Evolutionary conservation across 2,113 vertebrate species (phyloP).

Genomic region (Antechinus stuartii): DNA sequence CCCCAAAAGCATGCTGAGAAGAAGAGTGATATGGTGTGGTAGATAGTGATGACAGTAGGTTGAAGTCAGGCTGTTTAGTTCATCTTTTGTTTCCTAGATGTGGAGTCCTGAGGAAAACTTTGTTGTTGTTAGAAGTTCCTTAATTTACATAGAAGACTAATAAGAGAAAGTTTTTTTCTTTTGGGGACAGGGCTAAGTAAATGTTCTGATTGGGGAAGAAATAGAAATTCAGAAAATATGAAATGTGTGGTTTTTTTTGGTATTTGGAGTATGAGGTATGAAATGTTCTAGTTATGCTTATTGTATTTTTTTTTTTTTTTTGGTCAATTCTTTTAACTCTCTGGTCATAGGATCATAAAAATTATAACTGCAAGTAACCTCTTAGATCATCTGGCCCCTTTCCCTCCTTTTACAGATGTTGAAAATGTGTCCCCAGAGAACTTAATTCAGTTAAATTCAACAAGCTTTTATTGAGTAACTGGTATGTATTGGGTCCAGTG

Average conservation of each 20-base stretch:
- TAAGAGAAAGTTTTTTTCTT: background rate
- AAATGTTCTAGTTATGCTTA: background rate
- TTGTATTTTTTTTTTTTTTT: background rate
- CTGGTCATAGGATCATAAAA: background rate
- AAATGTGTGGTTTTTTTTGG: background rate
- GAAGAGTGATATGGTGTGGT: background rate
- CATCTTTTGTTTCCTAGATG: background rate
- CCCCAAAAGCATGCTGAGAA: background rate
- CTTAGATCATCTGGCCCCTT: background rate
- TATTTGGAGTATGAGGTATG: background rate
- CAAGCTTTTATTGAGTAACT: background rate
- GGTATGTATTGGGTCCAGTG: background rate
- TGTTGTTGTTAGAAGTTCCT: background rate
- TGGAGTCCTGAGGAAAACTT: background rate
- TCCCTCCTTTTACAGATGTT: background rate
- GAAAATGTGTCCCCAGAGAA: background rate
- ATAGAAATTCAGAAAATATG: background rate
- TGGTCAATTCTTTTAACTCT: background rate
- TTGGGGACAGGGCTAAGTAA: background rate
- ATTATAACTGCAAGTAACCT: background rate
- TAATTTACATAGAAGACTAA: background rate
- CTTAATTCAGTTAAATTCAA: background rate
- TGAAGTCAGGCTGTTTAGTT: background rate
- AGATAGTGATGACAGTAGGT: background rate
- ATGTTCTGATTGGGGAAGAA: background rate